Percentiles rank a stretch among this genome's conserved stretches.
phyloP scores from a whole-genome alignment of 2,797 vertebrate species.

The Sebastes reedi region DNA sequence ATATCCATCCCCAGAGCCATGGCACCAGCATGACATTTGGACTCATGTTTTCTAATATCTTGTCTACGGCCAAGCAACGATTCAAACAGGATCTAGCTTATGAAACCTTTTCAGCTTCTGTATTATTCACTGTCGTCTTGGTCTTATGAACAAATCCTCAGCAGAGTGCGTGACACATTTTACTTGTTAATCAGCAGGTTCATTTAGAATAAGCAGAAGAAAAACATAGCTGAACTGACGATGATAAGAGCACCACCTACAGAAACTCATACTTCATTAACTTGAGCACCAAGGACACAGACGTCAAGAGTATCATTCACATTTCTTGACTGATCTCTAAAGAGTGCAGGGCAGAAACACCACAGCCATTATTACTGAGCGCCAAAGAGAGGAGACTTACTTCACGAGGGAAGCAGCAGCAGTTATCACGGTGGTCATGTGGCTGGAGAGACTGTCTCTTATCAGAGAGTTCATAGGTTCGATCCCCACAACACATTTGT shows the following conservation, averaged over 20 bases:
- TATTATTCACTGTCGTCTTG: background rate
- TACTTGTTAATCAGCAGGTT: constrained; percentile 5
- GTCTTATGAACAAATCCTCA: background rate
- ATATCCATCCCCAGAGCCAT: too few relatives aligned
- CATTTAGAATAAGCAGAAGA: background rate
- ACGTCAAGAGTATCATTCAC: background rate
- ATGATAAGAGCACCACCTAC: background rate
- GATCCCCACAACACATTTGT: background rate
- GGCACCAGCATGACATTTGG: background rate
- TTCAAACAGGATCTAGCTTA: background rate
- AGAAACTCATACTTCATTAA: background rate
- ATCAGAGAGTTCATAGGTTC: background rate
- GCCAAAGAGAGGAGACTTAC: background rate
- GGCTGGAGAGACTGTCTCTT: background rate
- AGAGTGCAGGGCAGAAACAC: background rate
- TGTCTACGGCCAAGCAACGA: background rate
- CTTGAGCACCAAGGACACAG: background rate
- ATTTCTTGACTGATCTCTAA: background rate
- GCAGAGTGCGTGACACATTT: background rate
- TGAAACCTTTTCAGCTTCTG: background rate
- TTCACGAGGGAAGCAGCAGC: background rate
- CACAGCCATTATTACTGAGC: background rate
- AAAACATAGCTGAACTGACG: background rate
- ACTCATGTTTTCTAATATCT: background rate
- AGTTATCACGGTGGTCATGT: background rate